Evolutionary conservation across 2,888 invertebrate genomes (phyloP).

Genomic region (Drosophila nigricruria): DNA sequence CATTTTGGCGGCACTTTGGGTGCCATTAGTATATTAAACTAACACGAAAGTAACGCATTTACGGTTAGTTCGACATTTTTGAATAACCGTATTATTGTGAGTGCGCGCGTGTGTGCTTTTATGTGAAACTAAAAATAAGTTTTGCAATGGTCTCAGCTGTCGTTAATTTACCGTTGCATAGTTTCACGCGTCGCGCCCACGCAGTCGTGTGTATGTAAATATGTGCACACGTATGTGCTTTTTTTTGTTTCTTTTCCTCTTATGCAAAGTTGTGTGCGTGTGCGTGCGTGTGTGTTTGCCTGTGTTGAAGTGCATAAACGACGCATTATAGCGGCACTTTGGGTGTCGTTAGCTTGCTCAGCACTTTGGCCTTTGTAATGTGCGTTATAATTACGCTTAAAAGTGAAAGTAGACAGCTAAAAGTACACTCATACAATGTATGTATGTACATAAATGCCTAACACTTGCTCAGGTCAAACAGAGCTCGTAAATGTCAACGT

Average conservation of each 20-base stretch:
- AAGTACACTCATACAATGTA: background rate
- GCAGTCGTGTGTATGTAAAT: slow-evolving; percentile 8
- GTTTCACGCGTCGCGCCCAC: slow-evolving; percentile 44
- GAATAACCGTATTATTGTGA: background rate
- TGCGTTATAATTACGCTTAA: slow-evolving; percentile 28
- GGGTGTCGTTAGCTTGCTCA: slow-evolving; percentile 15
- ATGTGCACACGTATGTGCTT: slow-evolving; percentile 14
- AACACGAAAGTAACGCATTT: background rate
- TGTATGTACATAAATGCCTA: slow-evolving; percentile 3
- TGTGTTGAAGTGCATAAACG: slow-evolving; percentile 31
- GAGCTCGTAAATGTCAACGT: slow-evolving; percentile 11
- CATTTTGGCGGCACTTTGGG: background rate
- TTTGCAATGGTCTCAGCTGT: slow-evolving; percentile 21
- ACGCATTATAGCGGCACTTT: slow-evolving; percentile 44
- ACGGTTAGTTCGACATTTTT: background rate
- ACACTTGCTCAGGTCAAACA: slow-evolving; percentile 21
- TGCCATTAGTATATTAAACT: background rate
- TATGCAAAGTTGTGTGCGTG: slow-evolving; percentile 17
- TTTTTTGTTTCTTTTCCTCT: background rate
- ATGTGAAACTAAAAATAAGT: slow-evolving; percentile 47
- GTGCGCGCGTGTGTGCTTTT: background rate
- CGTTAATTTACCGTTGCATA: slow-evolving; percentile 44
- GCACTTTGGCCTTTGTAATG: slow-evolving; percentile 23
- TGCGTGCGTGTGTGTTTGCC: slow-evolving; percentile 6
- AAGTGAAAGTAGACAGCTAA: slow-evolving; percentile 31